Conservation (phyloP, 2,113 vertebrate species). For the Chrysemys picta region DNA sequence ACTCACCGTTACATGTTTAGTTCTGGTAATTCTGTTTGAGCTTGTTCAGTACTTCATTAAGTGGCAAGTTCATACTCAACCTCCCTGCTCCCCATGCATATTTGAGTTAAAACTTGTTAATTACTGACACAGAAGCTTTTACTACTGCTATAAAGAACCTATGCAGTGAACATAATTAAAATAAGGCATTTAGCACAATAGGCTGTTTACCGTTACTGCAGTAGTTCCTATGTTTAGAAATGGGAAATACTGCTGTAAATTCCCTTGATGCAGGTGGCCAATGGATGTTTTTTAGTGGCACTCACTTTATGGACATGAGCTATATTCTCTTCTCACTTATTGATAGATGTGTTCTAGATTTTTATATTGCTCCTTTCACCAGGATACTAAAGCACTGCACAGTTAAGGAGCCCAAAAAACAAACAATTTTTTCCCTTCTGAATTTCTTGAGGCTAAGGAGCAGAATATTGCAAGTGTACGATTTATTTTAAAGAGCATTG, state of each 20-base stretch:
- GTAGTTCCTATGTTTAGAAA: neutral
- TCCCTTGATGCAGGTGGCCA: neutral
- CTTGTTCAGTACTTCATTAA: neutral
- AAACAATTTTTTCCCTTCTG: neutral
- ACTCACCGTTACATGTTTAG: neutral
- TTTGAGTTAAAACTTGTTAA: neutral
- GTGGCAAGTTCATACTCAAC: neutral
- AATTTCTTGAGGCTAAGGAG: neutral
- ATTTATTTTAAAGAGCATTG: neutral
- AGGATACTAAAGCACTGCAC: neutral
- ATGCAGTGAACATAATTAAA: neutral
- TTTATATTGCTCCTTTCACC: neutral
- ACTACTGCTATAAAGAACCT: neutral
- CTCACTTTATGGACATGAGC: neutral
- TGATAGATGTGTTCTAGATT: neutral
- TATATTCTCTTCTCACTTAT: neutral
- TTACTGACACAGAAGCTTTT: neutral
- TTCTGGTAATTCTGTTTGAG: neutral
- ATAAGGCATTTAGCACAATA: neutral
- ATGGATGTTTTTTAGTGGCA: neutral
- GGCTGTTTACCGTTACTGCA: neutral
- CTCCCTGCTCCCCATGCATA: neutral
- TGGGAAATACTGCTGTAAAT: neutral
- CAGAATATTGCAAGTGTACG: neutral
- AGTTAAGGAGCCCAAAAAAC: neutral